Base-by-base conservation (phyloP, 1,140 invertebrate species). In the Drosophila pachea region DNA sequence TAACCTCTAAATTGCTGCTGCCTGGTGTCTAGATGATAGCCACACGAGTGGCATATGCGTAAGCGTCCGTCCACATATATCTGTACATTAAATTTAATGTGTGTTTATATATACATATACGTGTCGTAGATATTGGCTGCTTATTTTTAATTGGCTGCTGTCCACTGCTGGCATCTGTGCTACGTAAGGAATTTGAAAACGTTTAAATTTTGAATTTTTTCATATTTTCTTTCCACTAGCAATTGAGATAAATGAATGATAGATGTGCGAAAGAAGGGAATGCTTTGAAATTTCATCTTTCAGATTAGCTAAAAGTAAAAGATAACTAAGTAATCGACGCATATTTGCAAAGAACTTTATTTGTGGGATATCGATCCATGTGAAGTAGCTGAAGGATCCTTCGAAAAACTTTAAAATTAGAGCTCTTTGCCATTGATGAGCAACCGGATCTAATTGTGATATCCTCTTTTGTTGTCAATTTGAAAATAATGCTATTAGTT, bases 81-180 rank as follows among this genome's bases (percentile, higher is more conserved):
- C 22, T 22, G 22, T 1, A 22, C 22, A 22, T 3, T 2, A 22
- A 22, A 22, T 22, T 22, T 14, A n/a, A 33, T 50, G 5, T 14
- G 9, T 32, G 0, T 11, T 8, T 35, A 62, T 54, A 11, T 38
- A 49, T 48, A 56, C 14, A 54, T 54, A 11, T 38, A 49, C 40
- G 56, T 64, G 49, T 48, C 47, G 52, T 16, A 69, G 45, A 69
- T 64, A 56, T 56, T 65, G 55, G 33, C 49, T 36, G 61, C 31
- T 47, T 65, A 65, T 69, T 69, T 65, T 56, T 52, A 69, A 64
- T 69, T 69, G 38, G 45, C 3, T 38, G 67, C 38, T 32, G 61
- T 45, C 35, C 49, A 62, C 38, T 33, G 45, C 12, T 47, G 66
- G 35, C 56, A 68, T 45, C 33, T 48, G 40, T 8, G 58, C 49